Conservation (phyloP, 1,140 invertebrate genomes). For the Epicauta chinensis region DNA sequence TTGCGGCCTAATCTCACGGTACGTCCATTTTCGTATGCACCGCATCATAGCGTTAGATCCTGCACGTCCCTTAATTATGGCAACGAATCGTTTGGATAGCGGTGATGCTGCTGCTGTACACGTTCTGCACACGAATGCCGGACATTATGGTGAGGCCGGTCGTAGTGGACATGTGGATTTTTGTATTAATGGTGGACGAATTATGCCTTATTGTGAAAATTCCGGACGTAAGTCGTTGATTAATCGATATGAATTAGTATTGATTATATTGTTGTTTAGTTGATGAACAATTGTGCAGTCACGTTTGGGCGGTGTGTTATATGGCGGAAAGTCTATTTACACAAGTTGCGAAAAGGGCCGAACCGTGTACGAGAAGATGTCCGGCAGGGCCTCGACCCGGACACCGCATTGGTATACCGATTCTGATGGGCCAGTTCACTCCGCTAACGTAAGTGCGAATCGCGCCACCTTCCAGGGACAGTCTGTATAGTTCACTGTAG, state of each 20-base stretch:
- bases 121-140: conserved; percentile 69
- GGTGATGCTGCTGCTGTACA: conserved; percentile 66
- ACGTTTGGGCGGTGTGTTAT: conserved; percentile 67
- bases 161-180: conserved; percentile 66
- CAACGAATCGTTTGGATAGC: conserved; percentile 55
- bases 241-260: not conserved
- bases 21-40: conserved; percentile 54
- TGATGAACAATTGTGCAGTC: conserved; percentile 65
- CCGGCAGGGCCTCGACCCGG: conserved; percentile 54
- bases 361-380: conserved; percentile 62
- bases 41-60: conserved; percentile 66
- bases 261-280: conserved; percentile 22
- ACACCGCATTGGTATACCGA: conserved; percentile 39
- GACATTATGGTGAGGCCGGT: conserved; percentile 63
- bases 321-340: conserved; percentile 62
- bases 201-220: conserved; percentile 65
- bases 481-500: too few relatives aligned
- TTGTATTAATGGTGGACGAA: conserved; percentile 66
- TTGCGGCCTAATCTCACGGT: conserved; percentile 67
- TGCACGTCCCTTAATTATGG: conserved; percentile 60
- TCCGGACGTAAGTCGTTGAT: conserved; percentile 52
- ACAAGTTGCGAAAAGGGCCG: conserved; percentile 48
- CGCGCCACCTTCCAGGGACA: too few relatives aligned
- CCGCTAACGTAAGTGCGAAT: conserved; percentile 47
- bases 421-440: conserved; percentile 53